Conservation (phyloP, 2,797 vertebrate genomes). For the Chelmon rostratus region DNA sequence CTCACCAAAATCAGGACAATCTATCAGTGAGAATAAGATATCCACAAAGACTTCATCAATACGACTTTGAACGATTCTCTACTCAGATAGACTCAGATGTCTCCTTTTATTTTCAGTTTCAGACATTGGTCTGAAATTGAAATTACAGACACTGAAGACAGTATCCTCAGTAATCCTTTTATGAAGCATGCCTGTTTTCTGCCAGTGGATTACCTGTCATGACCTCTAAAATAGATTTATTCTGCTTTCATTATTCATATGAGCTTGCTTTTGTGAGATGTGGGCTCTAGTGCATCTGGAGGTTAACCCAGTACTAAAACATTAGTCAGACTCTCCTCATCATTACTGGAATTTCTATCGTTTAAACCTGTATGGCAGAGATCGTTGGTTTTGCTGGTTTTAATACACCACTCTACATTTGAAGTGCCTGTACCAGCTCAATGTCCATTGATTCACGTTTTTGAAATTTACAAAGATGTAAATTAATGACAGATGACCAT, state of each 20-base stretch:
- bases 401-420: too few relatives aligned
- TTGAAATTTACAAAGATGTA: not conserved
- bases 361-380: not conserved
- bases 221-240: not conserved
- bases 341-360: not conserved
- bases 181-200: not conserved
- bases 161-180: not conserved
- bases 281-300: not conserved
- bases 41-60: not conserved
- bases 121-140: not conserved
- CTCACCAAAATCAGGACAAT: not conserved
- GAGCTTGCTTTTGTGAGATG: not conserved
- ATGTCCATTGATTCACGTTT: not conserved
- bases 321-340: not conserved
- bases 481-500: not conserved
- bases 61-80: not conserved
- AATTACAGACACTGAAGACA: not conserved
- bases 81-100: not conserved
- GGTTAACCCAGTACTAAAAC: not conserved
- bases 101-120: not conserved
- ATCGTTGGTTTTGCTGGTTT: too few relatives aligned
- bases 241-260: not conserved
- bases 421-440: not conserved
- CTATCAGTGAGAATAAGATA: not conserved
- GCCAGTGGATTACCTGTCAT: not conserved